Base-by-base conservation (phyloP, 1,140 invertebrate genomes). In the Eupeodes corollae region DNA sequence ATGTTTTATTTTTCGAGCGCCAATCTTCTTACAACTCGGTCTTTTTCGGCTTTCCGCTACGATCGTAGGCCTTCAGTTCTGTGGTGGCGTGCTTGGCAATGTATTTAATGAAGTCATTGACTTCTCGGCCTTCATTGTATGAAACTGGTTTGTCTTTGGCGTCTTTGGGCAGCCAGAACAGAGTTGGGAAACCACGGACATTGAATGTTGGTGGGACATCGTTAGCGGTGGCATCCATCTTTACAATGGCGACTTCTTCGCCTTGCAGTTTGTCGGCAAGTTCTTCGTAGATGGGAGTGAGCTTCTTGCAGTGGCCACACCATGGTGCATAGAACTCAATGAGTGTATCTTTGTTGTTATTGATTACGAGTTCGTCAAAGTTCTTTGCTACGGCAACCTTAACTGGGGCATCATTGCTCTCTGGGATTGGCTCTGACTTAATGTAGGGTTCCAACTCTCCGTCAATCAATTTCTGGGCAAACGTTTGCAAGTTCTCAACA, bases 311-410 rank as follows among this genome's bases (percentile, higher is more conserved):
- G 63, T 99, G 96, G 53, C 95, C 95, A 70, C 96, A 99, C 94
- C 94, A 98, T 1, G 94, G 93, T 31, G 94, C 94, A 72, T 98
- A 98, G 72, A 98, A 98, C 70, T 98, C 94, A 53, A 99, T 82
- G 6, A 99, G 73, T 5, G 90, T 90, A 72, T 99, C 96, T 64
- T 94, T 91, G 21, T 76, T 84, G 55, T 86, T 86, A 63, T 99
- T 86, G 8, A 79, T 85, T 0, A 99, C 91, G 41, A 98, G 74
- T 47, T 98, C 88, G 65, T 98, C 86, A 73, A 98, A 98, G 73
- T 98, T 98, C 70, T 92, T 94, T 15, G 81, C 95, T 13, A 99
- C 96, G 18, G 90, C 92, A 48, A 95, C 80, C 63, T 86, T 93
- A 0, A 97, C 91, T 40, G 83, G 80, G 1, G 79, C 85, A 61